These are phyloP conservation scores for Semnornis frantzii DNA, from an alignment of 2,113 vertebrate species.

Conservation along the genomic window DNA sequence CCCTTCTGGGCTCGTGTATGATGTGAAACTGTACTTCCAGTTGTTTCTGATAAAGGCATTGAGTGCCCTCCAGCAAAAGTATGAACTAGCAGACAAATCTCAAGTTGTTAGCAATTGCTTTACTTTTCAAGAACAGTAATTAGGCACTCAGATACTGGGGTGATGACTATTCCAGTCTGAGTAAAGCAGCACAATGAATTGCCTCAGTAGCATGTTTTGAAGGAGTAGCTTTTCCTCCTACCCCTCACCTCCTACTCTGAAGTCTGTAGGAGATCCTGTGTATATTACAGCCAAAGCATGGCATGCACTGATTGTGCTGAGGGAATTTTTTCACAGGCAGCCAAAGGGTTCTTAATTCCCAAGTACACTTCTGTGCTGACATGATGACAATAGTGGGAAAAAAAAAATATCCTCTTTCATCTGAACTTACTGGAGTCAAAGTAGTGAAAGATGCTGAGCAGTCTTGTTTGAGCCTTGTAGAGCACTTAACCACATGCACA, in stretches of 20 bases:
- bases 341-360: background rate
- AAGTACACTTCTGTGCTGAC: background rate
- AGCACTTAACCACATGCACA: background rate
- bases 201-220: background rate
- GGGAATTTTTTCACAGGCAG: background rate
- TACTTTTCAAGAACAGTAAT: slow-evolving; percentile 46
- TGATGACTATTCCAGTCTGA: background rate
- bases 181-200: slow-evolving; percentile 28
- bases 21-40: background rate
- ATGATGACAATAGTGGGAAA: background rate
- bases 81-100: slow-evolving; percentile 13
- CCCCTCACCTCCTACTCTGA: slow-evolving; percentile 20
- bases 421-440: background rate
- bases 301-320: background rate
- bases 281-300: background rate
- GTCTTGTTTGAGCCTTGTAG: background rate
- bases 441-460: background rate
- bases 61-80: slow-evolving; percentile 21
- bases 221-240: slow-evolving; percentile 15
- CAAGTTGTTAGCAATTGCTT: background rate
- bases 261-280: background rate
- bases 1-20: background rate
- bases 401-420: background rate
- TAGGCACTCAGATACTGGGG: background rate
- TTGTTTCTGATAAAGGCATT: slow-evolving; percentile 10